These are phyloP conservation scores for Rissa tridactyla DNA, from an alignment of 2,113 vertebrate genomes.

Conservation along the genomic window DNA sequence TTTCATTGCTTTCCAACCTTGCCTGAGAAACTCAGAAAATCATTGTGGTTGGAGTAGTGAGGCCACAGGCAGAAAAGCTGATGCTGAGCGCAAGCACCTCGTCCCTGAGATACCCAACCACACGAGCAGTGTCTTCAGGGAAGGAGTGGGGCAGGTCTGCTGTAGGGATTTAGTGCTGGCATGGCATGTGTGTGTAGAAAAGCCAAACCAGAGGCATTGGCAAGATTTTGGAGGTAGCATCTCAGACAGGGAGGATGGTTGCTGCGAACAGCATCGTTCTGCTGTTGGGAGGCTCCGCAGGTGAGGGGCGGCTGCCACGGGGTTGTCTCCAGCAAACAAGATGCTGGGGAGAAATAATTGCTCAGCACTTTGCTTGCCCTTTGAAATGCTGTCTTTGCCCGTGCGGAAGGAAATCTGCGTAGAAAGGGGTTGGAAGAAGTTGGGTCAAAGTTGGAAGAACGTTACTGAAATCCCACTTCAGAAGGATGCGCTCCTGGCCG, in stretches of 20 bases:
- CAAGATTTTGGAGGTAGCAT: neutral
- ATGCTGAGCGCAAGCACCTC: neutral
- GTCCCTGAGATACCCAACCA: neutral
- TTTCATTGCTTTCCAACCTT: neutral
- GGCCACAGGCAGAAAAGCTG: neutral
- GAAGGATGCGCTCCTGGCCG: accelerated
- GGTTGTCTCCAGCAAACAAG: neutral
- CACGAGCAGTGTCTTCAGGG: neutral
- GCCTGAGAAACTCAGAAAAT: neutral
- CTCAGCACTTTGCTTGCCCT: neutral
- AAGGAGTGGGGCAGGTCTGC: neutral
- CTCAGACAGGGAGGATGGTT: neutral
- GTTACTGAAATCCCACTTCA: neutral
- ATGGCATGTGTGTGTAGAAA: accelerated
- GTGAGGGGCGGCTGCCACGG: accelerated
- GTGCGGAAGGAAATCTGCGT: neutral
- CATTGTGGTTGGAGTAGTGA: accelerated
- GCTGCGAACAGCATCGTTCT: accelerated
- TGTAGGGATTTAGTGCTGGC: neutral
- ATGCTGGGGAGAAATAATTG: neutral
- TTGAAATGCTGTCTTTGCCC: neutral
- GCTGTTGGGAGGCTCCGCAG: neutral
- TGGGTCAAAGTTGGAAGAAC: neutral
- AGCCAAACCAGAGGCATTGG: neutral
- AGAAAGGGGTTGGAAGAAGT: neutral